phyloP scores from a whole-genome alignment of 2,888 invertebrate genomes.

The Protodeltote pygarga region DNA sequence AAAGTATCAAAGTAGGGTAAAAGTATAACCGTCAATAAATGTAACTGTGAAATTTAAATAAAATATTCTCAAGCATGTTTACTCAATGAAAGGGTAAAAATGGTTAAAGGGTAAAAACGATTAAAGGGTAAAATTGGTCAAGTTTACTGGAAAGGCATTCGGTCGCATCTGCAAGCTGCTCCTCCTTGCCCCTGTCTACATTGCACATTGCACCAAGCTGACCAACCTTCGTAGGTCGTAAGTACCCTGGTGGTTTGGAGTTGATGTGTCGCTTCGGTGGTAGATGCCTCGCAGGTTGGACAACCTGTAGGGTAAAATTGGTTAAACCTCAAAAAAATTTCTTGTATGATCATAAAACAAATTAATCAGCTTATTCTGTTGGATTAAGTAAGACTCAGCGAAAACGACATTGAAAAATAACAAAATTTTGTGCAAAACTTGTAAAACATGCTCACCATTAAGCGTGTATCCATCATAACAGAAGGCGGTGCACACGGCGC shows the following conservation, averaged over 20 bases:
- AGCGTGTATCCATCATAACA: constrained; percentile 76
- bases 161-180: constrained; percentile 92
- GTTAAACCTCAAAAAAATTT: constrained; percentile 1
- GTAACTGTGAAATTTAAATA: too few relatives aligned
- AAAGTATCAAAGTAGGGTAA: too few relatives aligned
- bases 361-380: too few relatives aligned
- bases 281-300: constrained; percentile 63
- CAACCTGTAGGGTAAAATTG: constrained; percentile 68
- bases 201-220: constrained; percentile 88
- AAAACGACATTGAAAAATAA: too few relatives aligned
- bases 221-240: constrained; percentile 84
- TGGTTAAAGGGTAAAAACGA: constrained; percentile 12
- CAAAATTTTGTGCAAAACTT: not conserved
- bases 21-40: too few relatives aligned
- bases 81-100: constrained; percentile 6
- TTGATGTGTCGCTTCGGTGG: constrained; percentile 15
- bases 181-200: constrained; percentile 91
- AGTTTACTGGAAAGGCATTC: constrained; percentile 85
- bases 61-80: constrained; percentile 10
- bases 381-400: too few relatives aligned
- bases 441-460: constrained; percentile 59
- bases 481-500: constrained; percentile 82
- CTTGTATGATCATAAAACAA: too few relatives aligned
- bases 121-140: constrained; percentile 14
- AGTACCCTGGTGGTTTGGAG: constrained; percentile 49